phyloP scores from a whole-genome alignment of 1,140 invertebrate species.

The Fragariocoptes setiger region DNA sequence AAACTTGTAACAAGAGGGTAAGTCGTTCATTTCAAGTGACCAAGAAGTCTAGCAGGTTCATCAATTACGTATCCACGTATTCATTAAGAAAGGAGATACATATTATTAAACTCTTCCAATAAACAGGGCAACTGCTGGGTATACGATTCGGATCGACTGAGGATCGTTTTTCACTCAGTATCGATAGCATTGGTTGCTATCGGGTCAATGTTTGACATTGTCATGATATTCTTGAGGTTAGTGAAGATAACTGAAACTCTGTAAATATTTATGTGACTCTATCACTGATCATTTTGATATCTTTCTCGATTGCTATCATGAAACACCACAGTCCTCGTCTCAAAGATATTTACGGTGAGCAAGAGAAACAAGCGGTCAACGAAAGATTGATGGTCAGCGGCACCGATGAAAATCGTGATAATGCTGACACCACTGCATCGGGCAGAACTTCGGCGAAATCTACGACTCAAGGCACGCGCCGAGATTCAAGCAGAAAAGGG shows the following conservation, averaged over 20 bases:
- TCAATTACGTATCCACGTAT: no score
- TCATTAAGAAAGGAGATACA: no score
- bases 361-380: slow-evolving; percentile 5
- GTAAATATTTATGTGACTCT: no score
- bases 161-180: slow-evolving; percentile 11
- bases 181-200: slow-evolving; percentile 9
- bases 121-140: slow-evolving; percentile 16
- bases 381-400: background rate
- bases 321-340: slow-evolving; percentile 6
- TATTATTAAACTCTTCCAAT: no score
- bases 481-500: background rate
- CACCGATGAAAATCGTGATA: background rate
- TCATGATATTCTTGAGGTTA: slow-evolving; percentile 8
- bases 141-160: slow-evolving; percentile 15
- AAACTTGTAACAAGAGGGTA: slow-evolving; percentile 12
- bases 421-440: background rate
- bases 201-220: slow-evolving; percentile 10
- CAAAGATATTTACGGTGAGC: slow-evolving; percentile 10
- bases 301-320: no score
- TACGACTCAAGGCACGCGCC: background rate
- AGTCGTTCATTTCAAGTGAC: no score
- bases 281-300: no score
- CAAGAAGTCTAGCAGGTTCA: no score
- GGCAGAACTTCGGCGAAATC: background rate
- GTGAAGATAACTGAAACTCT: no score